Evolutionary conservation across 2,797 vertebrate species (phyloP), one percentile per base, ranked within the genome.

Genomic region (Lepus townsendii): DNA sequence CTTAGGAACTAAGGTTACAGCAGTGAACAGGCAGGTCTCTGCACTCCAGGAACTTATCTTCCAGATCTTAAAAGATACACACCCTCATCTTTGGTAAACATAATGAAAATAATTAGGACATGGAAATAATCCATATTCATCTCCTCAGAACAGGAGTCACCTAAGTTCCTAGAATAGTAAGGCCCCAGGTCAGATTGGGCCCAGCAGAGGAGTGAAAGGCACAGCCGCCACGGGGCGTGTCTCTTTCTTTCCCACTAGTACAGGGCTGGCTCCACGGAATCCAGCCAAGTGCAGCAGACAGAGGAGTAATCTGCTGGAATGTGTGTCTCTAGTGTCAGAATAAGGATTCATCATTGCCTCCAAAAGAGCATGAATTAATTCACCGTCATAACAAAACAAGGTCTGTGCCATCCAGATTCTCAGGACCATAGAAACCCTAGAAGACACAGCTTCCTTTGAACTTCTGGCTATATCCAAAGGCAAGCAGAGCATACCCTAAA

Each of bases 251-350:
- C 91, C 62, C 87, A 95, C 93, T 72, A 57, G n/a, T 38, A 10
- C 83, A 54, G 57, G 71, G 32, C 54, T 93, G 65, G 63, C 24
- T 80, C 6, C 2, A 4, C 88, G 92, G 94, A 96, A 86, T 42
- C 38, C 11, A 22, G 92, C 72, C 88, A 96, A 96, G 96, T 95
- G 92, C 96, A 97, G 79, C 85, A 97, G 96, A 97, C 95, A 92
- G 95, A 88, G 75, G 65, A 89, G 47, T 96, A 96, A 97, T 96
- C 72, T 93, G 76, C 79, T 93, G 82, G 88, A 94, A 94, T 95
- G 94, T 96, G 96, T 96, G 77, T 97, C 96, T 96, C 69, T 88
- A 52, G 30, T 97, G 96, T 97, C 96, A 94, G 75, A 80, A 75
- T 52, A 94, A 68, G 88, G 78, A 86, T 94, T 95, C 96, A 93